Evolutionary conservation across 2,113 vertebrate genomes (phyloP).

Genomic region (Pithys albifrons): DNA sequence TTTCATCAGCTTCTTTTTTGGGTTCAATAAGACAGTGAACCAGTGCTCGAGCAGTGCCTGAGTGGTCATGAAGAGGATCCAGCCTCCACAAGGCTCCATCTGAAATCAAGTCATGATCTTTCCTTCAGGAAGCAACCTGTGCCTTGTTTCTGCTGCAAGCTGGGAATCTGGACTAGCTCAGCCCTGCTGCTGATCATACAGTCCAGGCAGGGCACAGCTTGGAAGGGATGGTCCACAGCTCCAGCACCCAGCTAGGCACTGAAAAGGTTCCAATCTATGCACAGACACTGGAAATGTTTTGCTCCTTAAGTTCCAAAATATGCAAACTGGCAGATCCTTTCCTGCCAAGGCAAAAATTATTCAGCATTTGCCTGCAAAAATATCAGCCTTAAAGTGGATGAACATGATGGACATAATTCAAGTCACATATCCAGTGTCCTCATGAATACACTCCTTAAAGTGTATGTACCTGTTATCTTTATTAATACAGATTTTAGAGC

Average conservation of each 20-base stretch:
- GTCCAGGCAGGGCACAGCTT: neutral
- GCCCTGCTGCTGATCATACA: neutral
- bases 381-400: neutral
- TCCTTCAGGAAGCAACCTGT: neutral
- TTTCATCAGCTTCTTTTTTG: neutral
- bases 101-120: neutral
- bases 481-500: neutral
- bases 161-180: neutral
- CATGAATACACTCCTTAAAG: neutral
- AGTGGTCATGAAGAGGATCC: neutral
- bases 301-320: neutral
- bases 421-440: neutral
- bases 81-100: neutral
- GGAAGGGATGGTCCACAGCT: neutral
- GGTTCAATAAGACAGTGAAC: neutral
- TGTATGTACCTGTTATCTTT: neutral
- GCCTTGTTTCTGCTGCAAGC: neutral
- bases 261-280: neutral
- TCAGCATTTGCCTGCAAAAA: neutral
- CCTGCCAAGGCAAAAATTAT: neutral
- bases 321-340: neutral
- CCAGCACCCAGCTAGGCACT: neutral
- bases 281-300: neutral
- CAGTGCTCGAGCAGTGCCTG: neutral
- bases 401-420: neutral